phyloP scores from a whole-genome alignment of 1,140 invertebrate genomes.

The Hermetia illucens region DNA sequence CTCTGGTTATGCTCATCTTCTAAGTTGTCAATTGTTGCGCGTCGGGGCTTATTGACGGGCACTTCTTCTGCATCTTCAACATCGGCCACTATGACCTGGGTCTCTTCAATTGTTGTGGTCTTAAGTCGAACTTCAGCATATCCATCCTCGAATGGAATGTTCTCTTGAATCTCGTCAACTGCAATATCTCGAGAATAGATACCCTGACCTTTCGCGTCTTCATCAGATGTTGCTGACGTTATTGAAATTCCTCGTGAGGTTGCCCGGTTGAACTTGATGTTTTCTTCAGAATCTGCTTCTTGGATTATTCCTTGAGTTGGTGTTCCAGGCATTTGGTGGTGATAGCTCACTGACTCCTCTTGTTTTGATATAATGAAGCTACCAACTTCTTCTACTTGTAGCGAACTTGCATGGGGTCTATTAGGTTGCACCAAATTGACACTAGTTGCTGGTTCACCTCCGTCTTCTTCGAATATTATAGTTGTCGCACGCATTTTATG shows the following conservation, averaged over 20 bases:
- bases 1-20: no score
- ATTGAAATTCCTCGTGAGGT: constrained; percentile 40
- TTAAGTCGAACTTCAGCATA: constrained; percentile 9
- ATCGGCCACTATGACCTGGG: constrained; percentile 1
- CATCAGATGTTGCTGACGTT: constrained; percentile 47
- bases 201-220: constrained; percentile 37
- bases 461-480: constrained; percentile 38
- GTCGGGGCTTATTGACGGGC: no score
- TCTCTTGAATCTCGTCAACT: constrained; percentile 33
- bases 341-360: constrained; percentile 14
- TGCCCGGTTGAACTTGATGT: constrained; percentile 21
- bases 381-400: constrained; percentile 43
- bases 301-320: constrained; percentile 35
- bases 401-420: constrained; percentile 33
- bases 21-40: no score
- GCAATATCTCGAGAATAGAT: constrained; percentile 42
- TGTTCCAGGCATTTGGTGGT: constrained; percentile 12
- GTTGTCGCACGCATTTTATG: constrained; percentile 47
- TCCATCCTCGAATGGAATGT: constrained; percentile 16
- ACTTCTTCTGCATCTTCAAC: background rate
- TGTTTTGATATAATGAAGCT: constrained; percentile 38
- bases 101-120: constrained; percentile 15
- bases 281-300: constrained; percentile 36
- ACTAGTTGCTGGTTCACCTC: constrained; percentile 20
- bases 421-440: constrained; percentile 32